Evolutionary conservation across 2,113 vertebrate species (phyloP).

Genomic region (Athene noctua): DNA sequence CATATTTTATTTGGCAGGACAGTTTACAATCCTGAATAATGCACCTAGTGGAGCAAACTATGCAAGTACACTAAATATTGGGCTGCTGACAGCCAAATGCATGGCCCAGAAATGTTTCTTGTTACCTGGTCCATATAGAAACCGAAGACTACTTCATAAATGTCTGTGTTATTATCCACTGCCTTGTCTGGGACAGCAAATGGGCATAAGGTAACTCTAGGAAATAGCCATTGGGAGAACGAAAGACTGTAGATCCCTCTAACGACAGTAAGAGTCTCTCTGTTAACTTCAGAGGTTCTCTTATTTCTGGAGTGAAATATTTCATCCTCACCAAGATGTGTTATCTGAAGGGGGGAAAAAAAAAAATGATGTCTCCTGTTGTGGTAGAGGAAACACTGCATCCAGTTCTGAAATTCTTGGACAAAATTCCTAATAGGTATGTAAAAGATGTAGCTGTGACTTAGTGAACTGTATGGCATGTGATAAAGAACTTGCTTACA

Average conservation of each 20-base stretch:
- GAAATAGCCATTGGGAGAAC: not conserved
- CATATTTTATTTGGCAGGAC: not conserved
- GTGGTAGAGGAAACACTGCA: not conserved
- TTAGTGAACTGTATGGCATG: rapidly evolving
- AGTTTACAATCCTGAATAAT: not conserved
- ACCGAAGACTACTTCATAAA: not conserved
- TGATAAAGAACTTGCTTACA: not conserved
- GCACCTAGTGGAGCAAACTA: not conserved
- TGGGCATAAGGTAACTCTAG: not conserved
- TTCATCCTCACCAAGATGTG: not conserved
- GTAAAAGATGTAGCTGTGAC: not conserved
- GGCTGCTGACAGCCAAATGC: not conserved
- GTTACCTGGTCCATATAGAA: not conserved
- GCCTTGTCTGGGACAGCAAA: not conserved
- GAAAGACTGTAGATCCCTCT: not conserved
- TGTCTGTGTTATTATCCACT: not conserved
- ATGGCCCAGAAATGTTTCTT: not conserved
- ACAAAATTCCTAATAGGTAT: not conserved
- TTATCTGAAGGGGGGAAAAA: not conserved
- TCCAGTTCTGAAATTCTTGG: too few species aligned
- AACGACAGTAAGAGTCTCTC: not conserved
- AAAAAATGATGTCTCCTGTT: not conserved
- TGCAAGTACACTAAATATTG: not conserved
- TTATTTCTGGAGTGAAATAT: not conserved
- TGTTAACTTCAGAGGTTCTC: not conserved